Evolutionary conservation across 2,113 vertebrate species (phyloP), one percentile per base, ranked within the genome.

Genomic region (Microcebus tavaratra): DNA sequence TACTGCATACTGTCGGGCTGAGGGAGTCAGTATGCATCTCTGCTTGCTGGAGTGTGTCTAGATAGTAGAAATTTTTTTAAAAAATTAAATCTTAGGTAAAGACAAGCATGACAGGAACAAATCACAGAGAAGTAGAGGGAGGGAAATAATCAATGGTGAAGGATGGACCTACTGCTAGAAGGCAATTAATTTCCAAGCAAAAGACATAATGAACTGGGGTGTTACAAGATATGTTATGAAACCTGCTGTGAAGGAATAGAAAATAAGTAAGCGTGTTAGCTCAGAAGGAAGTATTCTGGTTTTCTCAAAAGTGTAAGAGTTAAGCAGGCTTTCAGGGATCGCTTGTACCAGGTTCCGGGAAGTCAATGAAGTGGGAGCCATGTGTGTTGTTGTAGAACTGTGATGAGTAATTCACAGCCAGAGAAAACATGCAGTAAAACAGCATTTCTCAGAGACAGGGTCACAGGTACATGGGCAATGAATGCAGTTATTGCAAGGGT

Each of bases 111-210:
- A 87, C 55, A 97, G n/a, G 92, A 98, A 96, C 27, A 63, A 97
- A 97, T 97, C 45, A 65, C 36, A n/a, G 20, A 57, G 53, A 97
- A 89, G 29, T 34, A 93, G 94, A 97, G 31, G n/a, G 75, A 97
- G 23, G 50, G 36, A 94, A 67, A 57, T 95, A 93, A 98, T 98
- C 97, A 96, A 94, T 97, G 92, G 76, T 84, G 78, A 98, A 75
- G 79, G 91, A 97, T 90, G 89, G 91, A 88, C 94, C 83, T 94
- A 61, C 73, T 97, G 91, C 68, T 96, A 93, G 67, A 42, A 90
- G 92, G 57, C 93, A 98, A 97, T 98, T 98, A 98, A 92, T 95
- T 85, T 96, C 97, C 29, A 79, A 96, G 92, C 57, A 67, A 98
- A 93, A 87, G 50, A 97, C 48, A 72, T 13, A 48, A 88, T 87